A percentile compares a stretch with the other conserved stretches of the same genome.
Evolutionary conservation across 2,888 invertebrate species (phyloP).

Genomic region (Eilema sororculum): DNA sequence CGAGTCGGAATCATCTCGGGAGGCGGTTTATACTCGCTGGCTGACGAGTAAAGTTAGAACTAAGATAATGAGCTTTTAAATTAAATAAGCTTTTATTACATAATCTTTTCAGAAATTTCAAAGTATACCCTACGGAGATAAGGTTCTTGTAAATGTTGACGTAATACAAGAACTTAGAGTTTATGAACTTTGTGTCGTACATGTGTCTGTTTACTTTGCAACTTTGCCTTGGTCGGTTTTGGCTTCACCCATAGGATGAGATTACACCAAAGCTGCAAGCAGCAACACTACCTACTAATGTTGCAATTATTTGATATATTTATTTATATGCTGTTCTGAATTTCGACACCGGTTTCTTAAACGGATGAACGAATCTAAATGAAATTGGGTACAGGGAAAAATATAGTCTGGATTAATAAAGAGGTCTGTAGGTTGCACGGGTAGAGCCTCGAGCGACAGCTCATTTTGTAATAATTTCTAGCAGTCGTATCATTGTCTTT

Average conservation of each 20-base stretch:
- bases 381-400: no score
- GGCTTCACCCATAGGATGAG: no score
- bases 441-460: not conserved
- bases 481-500: not conserved
- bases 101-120: conserved; percentile 41
- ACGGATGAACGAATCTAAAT: no score
- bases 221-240: not conserved
- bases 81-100: conserved; percentile 48
- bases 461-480: not conserved
- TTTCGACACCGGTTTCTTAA: no score
- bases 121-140: conserved; percentile 1
- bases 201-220: not conserved
- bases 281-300: no score
- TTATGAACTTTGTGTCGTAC: not conserved
- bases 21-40: conserved; percentile 42
- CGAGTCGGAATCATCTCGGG: conserved; percentile 49
- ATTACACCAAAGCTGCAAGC: no score
- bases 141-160: not conserved
- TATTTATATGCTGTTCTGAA: no score
- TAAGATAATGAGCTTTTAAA: conserved; percentile 48
- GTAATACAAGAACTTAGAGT: not conserved
- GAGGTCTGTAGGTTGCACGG: no score
- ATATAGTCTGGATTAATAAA: no score
- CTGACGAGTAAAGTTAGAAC: conserved; percentile 60
- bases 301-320: no score